phyloP scores from a whole-genome alignment of 2,113 vertebrate genomes.

The Eulemur rufifrons region DNA sequence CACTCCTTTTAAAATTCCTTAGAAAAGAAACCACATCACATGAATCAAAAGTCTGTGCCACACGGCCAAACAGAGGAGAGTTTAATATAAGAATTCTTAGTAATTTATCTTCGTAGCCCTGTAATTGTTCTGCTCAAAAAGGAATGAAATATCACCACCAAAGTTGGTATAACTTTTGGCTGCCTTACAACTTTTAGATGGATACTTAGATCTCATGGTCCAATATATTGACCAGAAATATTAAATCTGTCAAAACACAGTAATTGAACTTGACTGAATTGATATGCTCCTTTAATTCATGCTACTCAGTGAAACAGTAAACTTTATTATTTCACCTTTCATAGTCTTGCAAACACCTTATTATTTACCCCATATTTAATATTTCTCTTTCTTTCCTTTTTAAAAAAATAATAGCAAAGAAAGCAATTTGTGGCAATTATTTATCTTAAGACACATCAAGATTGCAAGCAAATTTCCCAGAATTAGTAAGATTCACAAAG shows the following conservation, averaged over 20 bases:
- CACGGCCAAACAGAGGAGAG: constrained; percentile 36
- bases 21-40: constrained; percentile 29
- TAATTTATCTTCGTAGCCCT: constrained; percentile 59
- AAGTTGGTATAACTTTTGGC: constrained; percentile 68
- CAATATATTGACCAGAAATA: constrained; percentile 70
- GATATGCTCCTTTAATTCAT: constrained; percentile 52
- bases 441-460: neutral
- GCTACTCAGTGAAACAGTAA: constrained; percentile 25
- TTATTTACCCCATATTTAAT: neutral
- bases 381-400: neutral
- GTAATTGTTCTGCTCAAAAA: constrained; percentile 69
- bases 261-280: constrained; percentile 56
- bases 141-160: constrained; percentile 66
- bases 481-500: constrained; percentile 15
- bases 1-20: neutral
- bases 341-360: neutral
- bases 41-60: constrained; percentile 58
- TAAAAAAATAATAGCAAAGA: neutral
- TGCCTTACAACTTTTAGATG: constrained; percentile 70
- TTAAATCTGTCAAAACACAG: constrained; percentile 70
- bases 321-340: constrained; percentile 39
- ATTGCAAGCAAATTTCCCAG: constrained; percentile 2
- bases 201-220: constrained; percentile 58
- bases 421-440: neutral
- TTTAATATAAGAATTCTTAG: constrained; percentile 62